Base-by-base conservation (phyloP, 1,140 invertebrate genomes). In the Ips typographus region DNA sequence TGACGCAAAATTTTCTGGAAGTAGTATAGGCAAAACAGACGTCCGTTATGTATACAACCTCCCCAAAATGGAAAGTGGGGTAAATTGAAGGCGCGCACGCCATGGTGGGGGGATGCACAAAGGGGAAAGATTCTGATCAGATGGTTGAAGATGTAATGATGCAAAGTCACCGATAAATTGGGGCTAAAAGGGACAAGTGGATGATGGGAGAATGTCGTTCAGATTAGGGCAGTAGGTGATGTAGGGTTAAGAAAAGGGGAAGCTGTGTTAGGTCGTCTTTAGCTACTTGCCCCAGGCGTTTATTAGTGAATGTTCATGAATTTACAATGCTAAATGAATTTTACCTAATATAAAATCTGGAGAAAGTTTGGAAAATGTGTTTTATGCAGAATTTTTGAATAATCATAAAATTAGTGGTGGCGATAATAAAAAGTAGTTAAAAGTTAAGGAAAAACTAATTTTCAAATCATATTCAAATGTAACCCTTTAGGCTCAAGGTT, bases 141-240 rank as follows among this genome's bases (percentile, higher is more conserved):
- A 67, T 67, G 65, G 65, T 67, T 59, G 55, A 51, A 59, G 56
- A 67, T 40, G 39, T 67, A 59, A 59, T 67, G 65, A 67, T 67
- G 47, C 40, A 67, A 67, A 65, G 63, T 59, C 52, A 53, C 37
- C 4, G 51, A 55, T 57, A 65, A 65, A 65, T 65, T 56, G 55
- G 56, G 56, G 65, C 55, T 59, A 40, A 58, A 57, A 56, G 55
- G 55, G 41, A 3, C 41, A 67, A 43, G 55, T 49, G 44, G 36
- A 67, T 58, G 65, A 51, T 47, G 37, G 38, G 22, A 37, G 39
- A 57, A 4, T 43, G 56, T 3, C n/a, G 41, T 40, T n/a, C 41
- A 53, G 38, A 40, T 40, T 44, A 61, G 59, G 59, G 59, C 59
- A 61, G 42, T 61, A 43, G 59, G 59, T 61, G 49, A 61, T 2